Percentiles rank a stretch among this genome's conserved stretches.
These are phyloP conservation scores for Sciurus niger DNA, from an alignment of 2,113 vertebrate species.

Conservation along the genomic window DNA sequence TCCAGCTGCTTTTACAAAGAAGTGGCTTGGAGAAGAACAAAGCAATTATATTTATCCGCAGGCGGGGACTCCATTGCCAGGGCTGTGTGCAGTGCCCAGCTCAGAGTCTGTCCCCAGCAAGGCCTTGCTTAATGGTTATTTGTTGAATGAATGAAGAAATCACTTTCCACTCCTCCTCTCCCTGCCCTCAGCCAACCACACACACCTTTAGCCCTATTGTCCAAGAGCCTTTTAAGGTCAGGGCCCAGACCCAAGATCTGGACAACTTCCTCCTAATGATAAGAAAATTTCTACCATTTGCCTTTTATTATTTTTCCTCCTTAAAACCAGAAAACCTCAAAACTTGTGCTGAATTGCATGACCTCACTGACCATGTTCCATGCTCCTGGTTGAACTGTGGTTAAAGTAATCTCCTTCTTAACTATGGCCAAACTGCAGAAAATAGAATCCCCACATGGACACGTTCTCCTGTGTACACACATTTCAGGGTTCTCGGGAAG, in stretches of 20 bases:
- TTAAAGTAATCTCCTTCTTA: conserved; percentile 87
- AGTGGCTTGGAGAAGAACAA: conserved; percentile 81
- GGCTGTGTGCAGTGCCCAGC: conserved; percentile 52
- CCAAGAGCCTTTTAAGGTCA: background rate
- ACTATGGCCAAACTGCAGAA: conserved; percentile 79
- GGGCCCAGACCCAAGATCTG: background rate
- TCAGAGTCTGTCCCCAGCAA: conserved; percentile 49
- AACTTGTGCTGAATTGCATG: conserved; percentile 85
- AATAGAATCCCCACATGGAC: conserved; percentile 23
- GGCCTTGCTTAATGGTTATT: conserved; percentile 34
- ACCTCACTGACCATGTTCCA: conserved; percentile 87
- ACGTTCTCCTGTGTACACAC: background rate
- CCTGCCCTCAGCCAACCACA: background rate
- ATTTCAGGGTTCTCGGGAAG: conserved; percentile 73
- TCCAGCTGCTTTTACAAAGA: conserved; percentile 82
- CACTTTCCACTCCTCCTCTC: background rate
- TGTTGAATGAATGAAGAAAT: conserved; percentile 52
- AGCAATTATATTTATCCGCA: conserved; percentile 79
- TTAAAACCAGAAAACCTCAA: conserved; percentile 74
- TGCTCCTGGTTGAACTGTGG: conserved; percentile 85
- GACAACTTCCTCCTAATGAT: conserved; percentile 69
- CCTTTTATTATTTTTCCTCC: conserved; percentile 65
- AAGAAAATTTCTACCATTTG: conserved; percentile 78
- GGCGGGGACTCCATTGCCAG: conserved; percentile 67
- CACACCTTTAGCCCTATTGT: background rate